These are phyloP conservation scores for Rhineura floridana DNA, from an alignment of 2,113 vertebrate genomes.

Conservation along the genomic window DNA sequence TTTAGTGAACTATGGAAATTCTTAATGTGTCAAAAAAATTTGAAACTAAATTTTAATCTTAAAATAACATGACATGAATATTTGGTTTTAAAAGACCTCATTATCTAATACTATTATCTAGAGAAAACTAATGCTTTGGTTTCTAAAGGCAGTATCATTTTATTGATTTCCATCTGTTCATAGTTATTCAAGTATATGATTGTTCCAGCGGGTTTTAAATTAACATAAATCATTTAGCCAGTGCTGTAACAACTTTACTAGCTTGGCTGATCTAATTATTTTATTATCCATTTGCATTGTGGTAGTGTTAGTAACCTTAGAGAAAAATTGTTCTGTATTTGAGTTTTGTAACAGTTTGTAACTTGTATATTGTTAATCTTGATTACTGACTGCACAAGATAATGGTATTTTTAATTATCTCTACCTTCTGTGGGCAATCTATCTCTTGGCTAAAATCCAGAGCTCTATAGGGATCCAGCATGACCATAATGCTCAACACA, in stretches of 20 bases:
- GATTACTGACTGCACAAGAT: neutral
- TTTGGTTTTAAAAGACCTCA: slow-evolving; percentile 10
- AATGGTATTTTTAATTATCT: neutral
- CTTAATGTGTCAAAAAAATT: neutral
- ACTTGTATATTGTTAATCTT: slow-evolving; percentile 1
- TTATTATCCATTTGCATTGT: slow-evolving; percentile 13
- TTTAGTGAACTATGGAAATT: neutral
- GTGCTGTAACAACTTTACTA: slow-evolving; percentile 10
- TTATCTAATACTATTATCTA: slow-evolving; percentile 15
- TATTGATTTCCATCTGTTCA: slow-evolving; percentile 20
- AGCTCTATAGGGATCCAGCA: neutral
- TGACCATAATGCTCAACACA: neutral
- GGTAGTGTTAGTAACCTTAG: neutral
- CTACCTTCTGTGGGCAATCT: neutral
- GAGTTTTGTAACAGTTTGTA: slow-evolving; percentile 1
- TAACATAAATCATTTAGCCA: slow-evolving; percentile 16
- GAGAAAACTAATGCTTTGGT: neutral
- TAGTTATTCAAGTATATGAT: slow-evolving; percentile 17
- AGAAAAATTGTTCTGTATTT: neutral
- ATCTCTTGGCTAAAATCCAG: neutral
- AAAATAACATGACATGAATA: neutral
- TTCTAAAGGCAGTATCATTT: slow-evolving; percentile 22
- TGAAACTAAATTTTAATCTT: neutral
- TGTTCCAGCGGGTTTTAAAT: slow-evolving; percentile 11
- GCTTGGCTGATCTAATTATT: slow-evolving; percentile 8